Evolutionary conservation across 2,888 invertebrate genomes (phyloP).

Genomic region (Oscheius sp.): DNA sequence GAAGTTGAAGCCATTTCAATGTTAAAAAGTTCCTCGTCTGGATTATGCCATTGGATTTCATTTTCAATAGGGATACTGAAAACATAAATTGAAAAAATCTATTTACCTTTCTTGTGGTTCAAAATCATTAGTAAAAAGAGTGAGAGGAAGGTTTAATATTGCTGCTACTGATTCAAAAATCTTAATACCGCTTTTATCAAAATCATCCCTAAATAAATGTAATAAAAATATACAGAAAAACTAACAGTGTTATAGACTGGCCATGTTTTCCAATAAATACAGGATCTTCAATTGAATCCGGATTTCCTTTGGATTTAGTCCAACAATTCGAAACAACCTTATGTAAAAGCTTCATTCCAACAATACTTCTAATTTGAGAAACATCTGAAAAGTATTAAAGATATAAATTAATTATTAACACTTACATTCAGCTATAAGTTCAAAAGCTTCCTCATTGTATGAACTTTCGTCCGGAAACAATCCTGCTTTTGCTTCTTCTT

Average conservation of each 20-base stretch:
- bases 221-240: neutral
- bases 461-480: slow-evolving; percentile 7
- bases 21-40: neutral
- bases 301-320: slow-evolving; percentile 19
- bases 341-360: slow-evolving; percentile 26
- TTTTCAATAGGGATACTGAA: neutral
- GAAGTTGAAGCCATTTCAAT: slow-evolving; percentile 4
- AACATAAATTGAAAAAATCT: neutral
- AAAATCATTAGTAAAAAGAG: neutral
- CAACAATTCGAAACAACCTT: slow-evolving; percentile 20
- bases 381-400: slow-evolving; percentile 11
- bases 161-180: neutral
- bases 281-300: slow-evolving; percentile 5
- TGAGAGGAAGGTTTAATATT: neutral
- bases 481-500: slow-evolving; percentile 11
- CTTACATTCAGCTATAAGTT: slow-evolving; percentile 18
- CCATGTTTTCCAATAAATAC: neutral
- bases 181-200: neutral
- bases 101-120: neutral
- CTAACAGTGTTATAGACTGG: neutral
- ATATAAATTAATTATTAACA: neutral
- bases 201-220: neutral
- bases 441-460: slow-evolving; percentile 7
- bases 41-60: slow-evolving; percentile 12
- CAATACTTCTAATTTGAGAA: slow-evolving; percentile 1